phyloP scores from a whole-genome alignment of 2,113 vertebrate species.

The Megaleporinus macrocephalus region DNA sequence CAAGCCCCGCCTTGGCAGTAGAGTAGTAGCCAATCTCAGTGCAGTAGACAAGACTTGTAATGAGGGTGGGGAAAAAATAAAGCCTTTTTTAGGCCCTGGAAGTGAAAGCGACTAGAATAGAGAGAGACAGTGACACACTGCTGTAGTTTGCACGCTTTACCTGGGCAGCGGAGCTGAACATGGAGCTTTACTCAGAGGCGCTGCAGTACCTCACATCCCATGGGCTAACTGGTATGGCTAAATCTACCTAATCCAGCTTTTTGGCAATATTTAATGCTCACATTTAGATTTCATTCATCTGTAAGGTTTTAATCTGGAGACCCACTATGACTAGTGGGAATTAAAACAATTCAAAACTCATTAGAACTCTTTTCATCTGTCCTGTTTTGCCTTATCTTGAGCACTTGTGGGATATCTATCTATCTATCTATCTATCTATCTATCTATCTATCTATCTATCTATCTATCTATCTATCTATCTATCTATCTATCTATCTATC shows the following conservation, averaged over 20 bases:
- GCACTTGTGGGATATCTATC: too few relatives aligned
- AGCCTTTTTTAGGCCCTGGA: neutral
- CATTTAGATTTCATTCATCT: neutral
- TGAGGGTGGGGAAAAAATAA: neutral
- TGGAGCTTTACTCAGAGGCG: constrained; percentile 75
- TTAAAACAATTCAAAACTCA: neutral
- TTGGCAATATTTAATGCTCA: neutral
- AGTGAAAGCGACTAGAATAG: neutral
- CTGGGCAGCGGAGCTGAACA: constrained; percentile 29
- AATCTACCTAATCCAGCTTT: neutral
- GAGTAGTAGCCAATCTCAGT: neutral
- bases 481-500: too few relatives aligned
- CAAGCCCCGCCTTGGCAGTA: neutral
- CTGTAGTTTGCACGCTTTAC: neutral
- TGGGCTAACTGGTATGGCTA: constrained; percentile 36
- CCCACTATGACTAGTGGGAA: neutral
- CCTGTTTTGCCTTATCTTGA: too few relatives aligned
- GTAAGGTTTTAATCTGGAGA: neutral
- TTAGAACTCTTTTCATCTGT: too few relatives aligned
- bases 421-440: too few relatives aligned
- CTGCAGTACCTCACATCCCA: constrained; percentile 62
- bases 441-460: too few relatives aligned
- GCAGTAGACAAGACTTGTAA: neutral
- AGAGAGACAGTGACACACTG: neutral
- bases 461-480: too few relatives aligned